Evolutionary conservation across 2,888 invertebrate genomes (phyloP).

Genomic region (Sericinus montela): DNA sequence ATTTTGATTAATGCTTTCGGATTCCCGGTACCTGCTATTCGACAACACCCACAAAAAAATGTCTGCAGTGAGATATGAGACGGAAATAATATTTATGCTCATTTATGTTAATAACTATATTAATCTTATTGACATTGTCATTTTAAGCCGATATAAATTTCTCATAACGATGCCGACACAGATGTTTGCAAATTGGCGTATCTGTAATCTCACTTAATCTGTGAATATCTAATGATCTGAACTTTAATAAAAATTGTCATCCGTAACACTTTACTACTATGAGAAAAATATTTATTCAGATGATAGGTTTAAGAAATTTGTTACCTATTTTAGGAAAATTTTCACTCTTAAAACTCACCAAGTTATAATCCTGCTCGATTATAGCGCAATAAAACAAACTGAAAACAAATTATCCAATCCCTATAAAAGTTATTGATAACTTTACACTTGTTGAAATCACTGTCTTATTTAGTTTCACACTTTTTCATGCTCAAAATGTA

Average conservation of each 20-base stretch:
- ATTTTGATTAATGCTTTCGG: slow-evolving; percentile 65
- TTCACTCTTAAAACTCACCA: slow-evolving; percentile 29
- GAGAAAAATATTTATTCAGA: no score
- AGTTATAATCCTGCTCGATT: slow-evolving; percentile 4
- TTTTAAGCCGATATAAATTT: slow-evolving; percentile 28
- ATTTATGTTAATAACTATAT: slow-evolving; percentile 71
- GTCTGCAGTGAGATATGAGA: slow-evolving; percentile 38
- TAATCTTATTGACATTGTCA: slow-evolving; percentile 57
- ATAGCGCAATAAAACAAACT: slow-evolving; percentile 11
- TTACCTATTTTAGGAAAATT: no score
- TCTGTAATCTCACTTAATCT: slow-evolving; percentile 38
- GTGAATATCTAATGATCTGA: slow-evolving; percentile 1
- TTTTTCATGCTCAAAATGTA: slow-evolving; percentile 1
- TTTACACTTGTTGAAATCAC: slow-evolving; percentile 16
- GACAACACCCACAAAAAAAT: slow-evolving; percentile 60
- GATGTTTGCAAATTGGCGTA: slow-evolving; percentile 32
- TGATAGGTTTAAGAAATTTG: no score
- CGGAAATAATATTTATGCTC: slow-evolving; percentile 49
- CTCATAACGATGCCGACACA: slow-evolving; percentile 34
- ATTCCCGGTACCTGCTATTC: slow-evolving; percentile 63
- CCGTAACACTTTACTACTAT: no score
- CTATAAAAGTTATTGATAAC: slow-evolving; percentile 12
- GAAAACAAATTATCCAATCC: slow-evolving; percentile 21
- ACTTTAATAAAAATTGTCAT: no score
- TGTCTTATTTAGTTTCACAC: slow-evolving; percentile 15